Evolutionary conservation across 2,888 invertebrate genomes (phyloP).

Genomic region (Brachylomia viminalis): DNA sequence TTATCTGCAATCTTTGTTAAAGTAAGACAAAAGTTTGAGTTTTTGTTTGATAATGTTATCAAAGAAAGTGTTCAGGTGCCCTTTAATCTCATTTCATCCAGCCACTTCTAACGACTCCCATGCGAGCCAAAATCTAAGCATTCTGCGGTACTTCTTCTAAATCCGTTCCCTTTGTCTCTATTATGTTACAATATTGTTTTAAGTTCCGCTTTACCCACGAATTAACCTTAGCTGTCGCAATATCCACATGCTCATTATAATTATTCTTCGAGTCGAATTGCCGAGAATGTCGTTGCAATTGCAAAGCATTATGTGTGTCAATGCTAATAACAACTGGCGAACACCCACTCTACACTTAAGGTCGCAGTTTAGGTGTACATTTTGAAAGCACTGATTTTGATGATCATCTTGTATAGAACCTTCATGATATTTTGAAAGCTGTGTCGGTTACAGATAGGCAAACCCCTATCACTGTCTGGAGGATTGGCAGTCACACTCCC

Average conservation of each 20-base stretch:
- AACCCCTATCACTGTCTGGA: constrained; percentile 38
- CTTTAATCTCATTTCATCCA: constrained; percentile 10
- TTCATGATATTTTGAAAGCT: constrained; percentile 11
- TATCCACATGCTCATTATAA: constrained; percentile 74
- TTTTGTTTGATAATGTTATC: neutral
- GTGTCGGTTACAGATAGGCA: constrained; percentile 5
- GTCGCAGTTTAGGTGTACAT: constrained; percentile 78
- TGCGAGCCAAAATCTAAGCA: constrained; percentile 1
- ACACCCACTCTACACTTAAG: constrained; percentile 82
- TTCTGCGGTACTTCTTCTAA: constrained; percentile 11
- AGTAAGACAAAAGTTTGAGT: neutral
- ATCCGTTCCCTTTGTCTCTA: constrained; percentile 32
- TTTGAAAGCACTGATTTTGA: constrained; percentile 78
- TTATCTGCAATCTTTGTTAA: constrained; percentile 6
- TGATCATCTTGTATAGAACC: constrained; percentile 64
- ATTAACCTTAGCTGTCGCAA: constrained; percentile 69
- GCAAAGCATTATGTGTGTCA: constrained; percentile 84
- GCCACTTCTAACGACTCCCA: neutral
- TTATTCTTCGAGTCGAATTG: constrained; percentile 76
- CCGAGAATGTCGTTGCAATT: constrained; percentile 80
- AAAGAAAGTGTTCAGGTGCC: neutral
- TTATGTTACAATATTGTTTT: constrained; percentile 31
- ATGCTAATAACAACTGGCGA: constrained; percentile 81
- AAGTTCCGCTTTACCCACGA: constrained; percentile 63
- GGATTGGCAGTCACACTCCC: constrained; percentile 53